A percentile compares a stretch with the other conserved stretches of the same genome.
These are phyloP conservation scores for Eilema depressum DNA, from an alignment of 2,888 invertebrate species.

Conservation along the genomic window DNA sequence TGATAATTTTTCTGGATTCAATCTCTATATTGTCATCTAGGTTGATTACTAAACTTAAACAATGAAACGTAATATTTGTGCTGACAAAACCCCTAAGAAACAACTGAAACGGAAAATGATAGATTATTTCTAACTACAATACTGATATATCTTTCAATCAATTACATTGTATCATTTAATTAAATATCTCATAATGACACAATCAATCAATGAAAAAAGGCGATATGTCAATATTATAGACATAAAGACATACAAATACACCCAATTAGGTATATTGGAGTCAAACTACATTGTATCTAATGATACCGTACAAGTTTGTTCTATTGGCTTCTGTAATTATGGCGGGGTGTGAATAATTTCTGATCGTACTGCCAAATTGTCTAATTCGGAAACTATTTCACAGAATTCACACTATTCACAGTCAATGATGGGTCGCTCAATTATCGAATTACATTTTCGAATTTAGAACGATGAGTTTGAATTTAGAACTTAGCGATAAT, in stretches of 20 bases:
- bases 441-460: neutral
- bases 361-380: neutral
- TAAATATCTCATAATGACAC: neutral
- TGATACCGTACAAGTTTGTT: slow-evolving; percentile 36
- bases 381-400: neutral
- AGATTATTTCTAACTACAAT: no score
- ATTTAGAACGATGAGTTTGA: neutral
- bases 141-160: no score
- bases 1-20: no score
- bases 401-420: no score
- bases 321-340: slow-evolving; percentile 47
- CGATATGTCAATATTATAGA: neutral
- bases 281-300: slow-evolving; percentile 26
- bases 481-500: neutral
- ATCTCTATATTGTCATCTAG: no score
- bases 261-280: slow-evolving; percentile 33
- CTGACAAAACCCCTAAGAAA: no score
- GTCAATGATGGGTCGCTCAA: neutral
- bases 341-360: slow-evolving; percentile 24
- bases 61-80: no score
- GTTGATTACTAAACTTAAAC: no score
- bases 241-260: slow-evolving; percentile 3
- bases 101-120: no score
- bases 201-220: neutral
- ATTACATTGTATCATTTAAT: neutral